A percentile compares a stretch with the other conserved stretches of the same genome.
phyloP scores from a whole-genome alignment of 2,888 invertebrate species.

The Euphydryas editha region DNA sequence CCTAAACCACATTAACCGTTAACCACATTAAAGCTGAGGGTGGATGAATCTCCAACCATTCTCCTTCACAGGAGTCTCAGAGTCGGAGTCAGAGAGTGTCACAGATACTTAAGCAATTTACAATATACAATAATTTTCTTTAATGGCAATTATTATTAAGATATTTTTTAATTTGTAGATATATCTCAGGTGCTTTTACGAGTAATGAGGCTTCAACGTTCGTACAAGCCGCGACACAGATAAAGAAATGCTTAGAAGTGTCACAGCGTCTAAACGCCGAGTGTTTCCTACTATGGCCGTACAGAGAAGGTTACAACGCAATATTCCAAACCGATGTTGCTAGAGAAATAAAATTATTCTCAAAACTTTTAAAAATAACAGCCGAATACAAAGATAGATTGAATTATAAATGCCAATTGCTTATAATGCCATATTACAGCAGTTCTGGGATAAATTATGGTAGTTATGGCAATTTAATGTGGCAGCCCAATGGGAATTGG shows the following conservation, averaged over 20 bases:
- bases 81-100: too few relatives aligned
- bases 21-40: too few relatives aligned
- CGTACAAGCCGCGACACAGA: constrained; percentile 84
- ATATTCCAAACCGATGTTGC: constrained; percentile 84
- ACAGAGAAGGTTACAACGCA: constrained; percentile 83
- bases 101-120: too few relatives aligned
- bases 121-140: too few relatives aligned
- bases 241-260: constrained; percentile 85
- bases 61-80: too few relatives aligned
- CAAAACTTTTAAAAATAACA: constrained; percentile 84
- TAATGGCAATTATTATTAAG: background rate
- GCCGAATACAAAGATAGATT: constrained; percentile 86
- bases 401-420: constrained; percentile 83
- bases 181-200: constrained; percentile 81
- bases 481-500: constrained; percentile 53
- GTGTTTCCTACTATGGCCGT: constrained; percentile 85
- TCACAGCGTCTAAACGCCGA: constrained; percentile 85
- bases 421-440: constrained; percentile 79
- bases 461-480: constrained; percentile 39
- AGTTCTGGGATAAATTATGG: constrained; percentile 46
- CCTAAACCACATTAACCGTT: too few relatives aligned
- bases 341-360: constrained; percentile 84
- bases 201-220: constrained; percentile 84
- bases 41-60: too few relatives aligned
- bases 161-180: constrained; percentile 1